These are phyloP conservation scores for Leuctra nigra DNA, from an alignment of 2,888 invertebrate genomes.

Conservation along the genomic window DNA sequence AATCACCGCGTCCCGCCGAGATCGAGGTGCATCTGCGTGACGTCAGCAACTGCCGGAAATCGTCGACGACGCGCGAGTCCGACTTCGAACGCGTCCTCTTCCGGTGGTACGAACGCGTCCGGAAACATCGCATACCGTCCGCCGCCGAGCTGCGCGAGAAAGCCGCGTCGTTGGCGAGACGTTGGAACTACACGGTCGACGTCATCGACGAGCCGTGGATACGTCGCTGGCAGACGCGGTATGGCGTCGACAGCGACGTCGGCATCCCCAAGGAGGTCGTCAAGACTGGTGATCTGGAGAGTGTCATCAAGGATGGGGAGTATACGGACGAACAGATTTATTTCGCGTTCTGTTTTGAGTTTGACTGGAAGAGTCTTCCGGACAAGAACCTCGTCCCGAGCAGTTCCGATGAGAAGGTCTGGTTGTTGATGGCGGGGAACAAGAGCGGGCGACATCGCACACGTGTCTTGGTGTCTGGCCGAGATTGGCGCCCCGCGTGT, in stretches of 20 bases:
- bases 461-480: conserved; percentile 42
- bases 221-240: conserved; percentile 28
- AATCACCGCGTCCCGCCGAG: no score
- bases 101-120: conserved; percentile 32
- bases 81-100: conserved; percentile 34
- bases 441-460: conserved; percentile 43
- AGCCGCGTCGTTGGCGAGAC: conserved; percentile 24
- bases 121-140: conserved; percentile 4
- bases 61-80: conserved; percentile 26
- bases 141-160: conserved; percentile 20
- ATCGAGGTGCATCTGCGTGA: no score
- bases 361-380: conserved; percentile 41
- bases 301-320: conserved; percentile 32
- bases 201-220: conserved; percentile 25
- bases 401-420: conserved; percentile 32
- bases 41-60: no score
- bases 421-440: conserved; percentile 44
- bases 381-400: conserved; percentile 19
- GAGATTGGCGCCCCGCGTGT: conserved; percentile 43
- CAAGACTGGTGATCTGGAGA: not conserved
- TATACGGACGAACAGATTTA: conserved; percentile 41
- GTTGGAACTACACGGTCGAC: conserved; percentile 21
- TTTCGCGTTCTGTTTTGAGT: conserved; percentile 39
- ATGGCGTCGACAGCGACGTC: conserved; percentile 23
- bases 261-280: conserved; percentile 15